A percentile compares a stretch with the other conserved stretches of the same genome.
Evolutionary conservation across 2,888 invertebrate species (phyloP).

Genomic region (Leptothorax acervorum): DNA sequence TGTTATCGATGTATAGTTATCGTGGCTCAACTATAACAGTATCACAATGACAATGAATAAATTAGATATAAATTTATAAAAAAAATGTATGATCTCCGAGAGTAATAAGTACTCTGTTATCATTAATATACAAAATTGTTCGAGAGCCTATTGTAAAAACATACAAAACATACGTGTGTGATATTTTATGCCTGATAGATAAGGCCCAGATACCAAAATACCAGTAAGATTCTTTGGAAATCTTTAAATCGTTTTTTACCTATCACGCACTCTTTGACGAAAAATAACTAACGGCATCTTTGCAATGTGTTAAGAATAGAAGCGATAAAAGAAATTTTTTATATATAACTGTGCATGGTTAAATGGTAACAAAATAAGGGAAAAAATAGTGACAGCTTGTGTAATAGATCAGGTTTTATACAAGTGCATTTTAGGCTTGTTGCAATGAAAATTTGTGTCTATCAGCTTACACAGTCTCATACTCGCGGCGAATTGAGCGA

Average conservation of each 20-base stretch:
- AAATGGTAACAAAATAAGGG: slow-evolving; percentile 69
- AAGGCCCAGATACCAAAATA: slow-evolving; percentile 57
- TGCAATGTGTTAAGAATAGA: slow-evolving; percentile 57
- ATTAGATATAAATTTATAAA: slow-evolving; percentile 50
- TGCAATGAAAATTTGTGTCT: slow-evolving; percentile 77
- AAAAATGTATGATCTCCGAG: slow-evolving; percentile 35
- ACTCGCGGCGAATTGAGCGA: slow-evolving; percentile 96
- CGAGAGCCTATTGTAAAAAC: slow-evolving; percentile 51
- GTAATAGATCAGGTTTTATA: slow-evolving; percentile 73
- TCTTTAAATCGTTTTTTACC: slow-evolving; percentile 48
- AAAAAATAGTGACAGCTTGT: slow-evolving; percentile 72
- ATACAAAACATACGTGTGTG: slow-evolving; percentile 68
- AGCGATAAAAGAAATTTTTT: slow-evolving; percentile 58
- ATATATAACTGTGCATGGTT: slow-evolving; percentile 78
- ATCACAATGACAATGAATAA: slow-evolving; percentile 51
- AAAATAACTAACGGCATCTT: slow-evolving; percentile 41
- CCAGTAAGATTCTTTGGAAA: slow-evolving; percentile 38
- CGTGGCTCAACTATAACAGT: slow-evolving; percentile 63
- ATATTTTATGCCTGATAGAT: slow-evolving; percentile 35
- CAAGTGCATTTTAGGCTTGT: slow-evolving; percentile 79
- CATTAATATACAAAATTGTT: slow-evolving; percentile 42
- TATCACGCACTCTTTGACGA: slow-evolving; percentile 49
- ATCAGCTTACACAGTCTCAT: slow-evolving; percentile 91
- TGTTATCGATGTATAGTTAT: slow-evolving; percentile 48
- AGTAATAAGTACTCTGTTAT: slow-evolving; percentile 29